Conservation (phyloP, 2,888 invertebrate genomes). For the Quadriops clusia region DNA sequence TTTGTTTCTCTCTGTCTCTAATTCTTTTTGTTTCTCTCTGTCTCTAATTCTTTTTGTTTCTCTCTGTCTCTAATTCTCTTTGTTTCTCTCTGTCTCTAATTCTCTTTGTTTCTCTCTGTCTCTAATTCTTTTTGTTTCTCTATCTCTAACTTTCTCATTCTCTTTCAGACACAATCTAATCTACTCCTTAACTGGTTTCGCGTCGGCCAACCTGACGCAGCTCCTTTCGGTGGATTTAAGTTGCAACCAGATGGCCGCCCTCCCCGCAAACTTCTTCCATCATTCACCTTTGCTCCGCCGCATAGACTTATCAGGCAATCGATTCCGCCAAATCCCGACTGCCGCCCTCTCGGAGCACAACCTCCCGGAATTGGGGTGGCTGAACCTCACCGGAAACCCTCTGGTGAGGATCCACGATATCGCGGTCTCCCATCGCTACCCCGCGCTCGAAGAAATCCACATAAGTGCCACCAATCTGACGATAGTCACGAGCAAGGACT, state of each 20-base stretch:
- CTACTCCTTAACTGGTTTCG: constrained; percentile 63
- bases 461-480: constrained; percentile 69
- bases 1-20: too few species aligned
- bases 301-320: constrained; percentile 67
- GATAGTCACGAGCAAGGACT: constrained; percentile 73
- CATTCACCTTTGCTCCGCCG: constrained; percentile 58
- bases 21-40: too few species aligned
- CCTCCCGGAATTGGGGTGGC: constrained; percentile 56
- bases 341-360: constrained; percentile 63
- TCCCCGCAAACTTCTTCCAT: constrained; percentile 72
- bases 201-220: constrained; percentile 61
- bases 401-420: constrained; percentile 63
- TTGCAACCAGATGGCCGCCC: constrained; percentile 58
- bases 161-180: constrained; percentile 63
- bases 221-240: constrained; percentile 64
- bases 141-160: too few species aligned
- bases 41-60: too few species aligned
- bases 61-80: too few species aligned
- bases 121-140: too few species aligned
- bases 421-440: constrained; percentile 56
- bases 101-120: too few species aligned
- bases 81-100: too few species aligned
- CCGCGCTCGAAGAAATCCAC: constrained; percentile 70
- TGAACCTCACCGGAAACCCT: constrained; percentile 77
- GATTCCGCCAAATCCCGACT: constrained; percentile 67